phyloP scores from a whole-genome alignment of 2,113 vertebrate genomes.

The Chloebia gouldiae region DNA sequence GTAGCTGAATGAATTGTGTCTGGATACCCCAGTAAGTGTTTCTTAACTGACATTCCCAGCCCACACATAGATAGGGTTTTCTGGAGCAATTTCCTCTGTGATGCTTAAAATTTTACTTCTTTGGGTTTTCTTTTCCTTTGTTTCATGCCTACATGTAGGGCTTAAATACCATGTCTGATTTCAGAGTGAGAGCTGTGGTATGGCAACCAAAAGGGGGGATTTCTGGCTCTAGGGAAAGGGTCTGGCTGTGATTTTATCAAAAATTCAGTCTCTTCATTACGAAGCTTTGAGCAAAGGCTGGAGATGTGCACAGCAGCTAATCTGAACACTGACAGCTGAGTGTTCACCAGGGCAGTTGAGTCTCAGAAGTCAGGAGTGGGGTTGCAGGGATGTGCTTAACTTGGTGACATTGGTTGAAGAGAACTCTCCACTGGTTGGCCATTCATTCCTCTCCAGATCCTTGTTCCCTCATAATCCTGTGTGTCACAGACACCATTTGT shows the following conservation, averaged over 20 bases:
- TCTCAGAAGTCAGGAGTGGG: background rate
- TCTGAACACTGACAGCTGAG: background rate
- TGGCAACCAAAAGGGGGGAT: background rate
- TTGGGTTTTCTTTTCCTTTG: background rate
- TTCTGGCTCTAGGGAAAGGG: background rate
- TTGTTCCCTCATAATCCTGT: background rate
- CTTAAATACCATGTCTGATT: background rate
- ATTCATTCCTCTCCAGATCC: rapidly evolving
- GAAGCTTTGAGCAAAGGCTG: background rate
- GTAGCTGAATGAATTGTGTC: background rate
- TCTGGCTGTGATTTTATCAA: background rate
- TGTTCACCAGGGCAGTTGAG: background rate
- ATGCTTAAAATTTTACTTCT: background rate
- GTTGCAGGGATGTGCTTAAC: background rate
- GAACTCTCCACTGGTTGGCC: rapidly evolving
- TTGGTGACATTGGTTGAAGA: background rate
- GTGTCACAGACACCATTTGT: background rate
- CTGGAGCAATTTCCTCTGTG: background rate
- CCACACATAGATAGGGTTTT: rapidly evolving
- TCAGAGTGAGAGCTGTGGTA: background rate
- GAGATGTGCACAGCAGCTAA: background rate
- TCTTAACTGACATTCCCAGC: background rate
- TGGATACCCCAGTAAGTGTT: background rate
- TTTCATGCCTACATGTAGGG: background rate
- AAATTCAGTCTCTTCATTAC: background rate